Conservation (phyloP, 1,140 invertebrate genomes). For the Hermetia illucens region DNA sequence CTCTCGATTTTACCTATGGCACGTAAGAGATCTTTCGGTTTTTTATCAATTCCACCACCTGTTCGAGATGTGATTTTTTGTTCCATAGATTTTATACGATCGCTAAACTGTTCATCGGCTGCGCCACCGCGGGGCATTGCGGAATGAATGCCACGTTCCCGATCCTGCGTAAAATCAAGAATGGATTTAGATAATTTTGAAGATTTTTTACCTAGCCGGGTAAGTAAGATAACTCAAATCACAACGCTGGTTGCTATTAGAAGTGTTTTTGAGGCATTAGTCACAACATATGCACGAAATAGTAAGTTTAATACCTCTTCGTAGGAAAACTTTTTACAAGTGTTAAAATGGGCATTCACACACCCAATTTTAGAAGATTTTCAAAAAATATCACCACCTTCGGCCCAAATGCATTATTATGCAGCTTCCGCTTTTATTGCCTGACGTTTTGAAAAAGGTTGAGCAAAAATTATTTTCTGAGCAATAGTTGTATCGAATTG, state of each 20-base stretch:
- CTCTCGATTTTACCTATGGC: slow-evolving; percentile 82
- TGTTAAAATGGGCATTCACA: background rate
- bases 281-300: too few relatives aligned
- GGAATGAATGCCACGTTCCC: slow-evolving; percentile 43
- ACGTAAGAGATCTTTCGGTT: slow-evolving; percentile 71
- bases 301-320: background rate
- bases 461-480: too few relatives aligned
- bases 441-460: too few relatives aligned
- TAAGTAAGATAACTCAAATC: too few relatives aligned
- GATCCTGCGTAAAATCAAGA: slow-evolving; percentile 47
- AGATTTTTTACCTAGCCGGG: too few relatives aligned
- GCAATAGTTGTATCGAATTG: too few relatives aligned
- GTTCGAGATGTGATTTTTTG: slow-evolving; percentile 37
- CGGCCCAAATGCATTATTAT: too few relatives aligned
- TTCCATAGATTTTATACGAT: slow-evolving; percentile 53
- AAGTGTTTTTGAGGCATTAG: too few relatives aligned
- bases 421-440: too few relatives aligned
- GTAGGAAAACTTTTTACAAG: background rate
- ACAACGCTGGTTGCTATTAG: too few relatives aligned
- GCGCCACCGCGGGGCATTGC: slow-evolving; percentile 37
- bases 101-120: slow-evolving; percentile 51
- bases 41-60: slow-evolving; percentile 45
- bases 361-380: background rate
- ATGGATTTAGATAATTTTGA: too few relatives aligned
- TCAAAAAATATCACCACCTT: too few relatives aligned